Conservation (phyloP, 1,140 invertebrate species). For the Sitobion miscanthi region DNA sequence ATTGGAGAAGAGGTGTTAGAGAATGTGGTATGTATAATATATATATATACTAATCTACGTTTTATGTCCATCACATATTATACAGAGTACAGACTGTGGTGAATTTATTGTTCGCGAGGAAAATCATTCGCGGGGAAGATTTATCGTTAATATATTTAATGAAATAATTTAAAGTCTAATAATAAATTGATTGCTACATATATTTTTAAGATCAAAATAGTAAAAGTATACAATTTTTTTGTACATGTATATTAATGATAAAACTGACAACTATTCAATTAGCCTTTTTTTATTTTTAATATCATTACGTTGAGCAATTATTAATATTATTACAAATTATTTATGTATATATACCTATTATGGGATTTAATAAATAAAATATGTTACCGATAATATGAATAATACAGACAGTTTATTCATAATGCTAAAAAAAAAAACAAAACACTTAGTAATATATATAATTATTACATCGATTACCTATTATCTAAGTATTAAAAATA, state of each 20-base stretch:
- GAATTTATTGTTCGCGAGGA: not conserved
- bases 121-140: not conserved
- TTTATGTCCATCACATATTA: not conserved
- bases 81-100: not conserved
- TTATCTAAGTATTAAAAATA: not conserved
- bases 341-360: too few species aligned
- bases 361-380: too few species aligned
- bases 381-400: not conserved
- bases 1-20: constrained; percentile 78
- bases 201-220: too few species aligned
- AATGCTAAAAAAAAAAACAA: not conserved
- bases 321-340: too few species aligned
- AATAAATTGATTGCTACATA: too few species aligned
- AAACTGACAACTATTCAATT: too few species aligned
- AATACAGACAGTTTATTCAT: not conserved
- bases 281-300: too few species aligned
- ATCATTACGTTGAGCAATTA: too few species aligned
- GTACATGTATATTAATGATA: too few species aligned
- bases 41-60: not conserved
- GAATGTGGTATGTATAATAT: constrained; percentile 71
- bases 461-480: not conserved
- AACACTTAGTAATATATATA: not conserved
- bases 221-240: not conserved
- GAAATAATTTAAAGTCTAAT: too few species aligned
- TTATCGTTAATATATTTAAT: too few species aligned